These are phyloP conservation scores for Antedon mediterranea DNA, from an alignment of 53 echinoderm and acorn worm genomes.

Conservation along the genomic window DNA sequence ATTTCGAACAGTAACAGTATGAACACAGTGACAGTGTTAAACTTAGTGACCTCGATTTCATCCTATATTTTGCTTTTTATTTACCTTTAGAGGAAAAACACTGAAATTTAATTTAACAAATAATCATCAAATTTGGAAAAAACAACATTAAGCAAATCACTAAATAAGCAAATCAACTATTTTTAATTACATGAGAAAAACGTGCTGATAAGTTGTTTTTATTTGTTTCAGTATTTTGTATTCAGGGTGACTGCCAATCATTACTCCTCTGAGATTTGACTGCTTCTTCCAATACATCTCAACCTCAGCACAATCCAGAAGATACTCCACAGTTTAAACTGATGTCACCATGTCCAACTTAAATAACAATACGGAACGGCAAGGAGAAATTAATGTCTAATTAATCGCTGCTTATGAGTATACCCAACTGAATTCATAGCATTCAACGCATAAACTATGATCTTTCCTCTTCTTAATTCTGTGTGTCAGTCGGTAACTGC, in stretches of 20 bases:
- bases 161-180: background rate
- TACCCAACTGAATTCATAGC: background rate
- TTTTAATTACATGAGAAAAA: background rate
- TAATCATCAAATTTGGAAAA: background rate
- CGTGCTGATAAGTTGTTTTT: background rate
- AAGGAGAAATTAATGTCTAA: background rate
- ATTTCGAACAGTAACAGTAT: too few species aligned
- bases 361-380: background rate
- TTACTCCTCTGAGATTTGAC: background rate
- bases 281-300: background rate
- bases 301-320: background rate
- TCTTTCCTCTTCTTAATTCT: background rate
- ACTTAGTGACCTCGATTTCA: background rate
- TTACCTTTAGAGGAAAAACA: background rate
- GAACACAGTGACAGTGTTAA: background rate
- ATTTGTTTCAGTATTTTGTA: background rate
- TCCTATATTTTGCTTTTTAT: background rate
- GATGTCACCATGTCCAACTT: background rate
- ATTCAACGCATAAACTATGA: background rate
- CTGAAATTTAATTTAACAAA: background rate
- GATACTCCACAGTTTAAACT: background rate
- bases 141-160: background rate
- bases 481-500: background rate
- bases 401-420: background rate
- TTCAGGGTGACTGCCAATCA: background rate